A percentile compares a stretch with the other conserved stretches of the same genome.
phyloP scores from a whole-genome alignment of 2,797 vertebrate species.

The Tinamus major region DNA sequence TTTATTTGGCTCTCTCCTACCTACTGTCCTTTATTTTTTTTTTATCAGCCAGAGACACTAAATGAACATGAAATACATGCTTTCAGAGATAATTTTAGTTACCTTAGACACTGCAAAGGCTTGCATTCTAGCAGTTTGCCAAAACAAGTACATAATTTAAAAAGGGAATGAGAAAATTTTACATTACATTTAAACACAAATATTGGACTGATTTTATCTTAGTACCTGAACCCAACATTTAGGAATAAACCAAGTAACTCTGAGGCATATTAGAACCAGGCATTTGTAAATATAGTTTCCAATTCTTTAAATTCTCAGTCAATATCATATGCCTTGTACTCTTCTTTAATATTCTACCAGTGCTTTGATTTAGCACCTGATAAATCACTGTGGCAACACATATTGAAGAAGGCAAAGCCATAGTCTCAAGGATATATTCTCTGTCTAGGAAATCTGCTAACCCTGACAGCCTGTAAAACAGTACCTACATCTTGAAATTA shows the following conservation, averaged over 20 bases:
- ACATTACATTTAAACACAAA: background rate
- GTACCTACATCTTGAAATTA: background rate
- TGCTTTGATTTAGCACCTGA: background rate
- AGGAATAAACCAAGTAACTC: background rate
- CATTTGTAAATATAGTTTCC: background rate
- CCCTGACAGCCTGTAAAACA: background rate
- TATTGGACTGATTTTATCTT: background rate
- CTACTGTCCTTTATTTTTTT: background rate
- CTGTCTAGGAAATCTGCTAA: background rate
- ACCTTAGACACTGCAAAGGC: background rate
- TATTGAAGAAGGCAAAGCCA: background rate
- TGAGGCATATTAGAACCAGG: background rate
- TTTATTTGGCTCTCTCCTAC: background rate
- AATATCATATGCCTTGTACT: accelerated
- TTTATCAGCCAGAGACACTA: background rate
- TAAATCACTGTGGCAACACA: background rate
- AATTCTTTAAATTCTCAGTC: background rate
- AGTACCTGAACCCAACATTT: background rate
- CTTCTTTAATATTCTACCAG: background rate
- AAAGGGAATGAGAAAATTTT: background rate
- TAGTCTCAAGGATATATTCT: background rate
- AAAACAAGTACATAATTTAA: background rate
- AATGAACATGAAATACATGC: background rate
- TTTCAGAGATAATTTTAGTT: background rate
- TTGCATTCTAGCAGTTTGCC: background rate